Conservation (phyloP, 2,888 invertebrate species). For the Crepidodera aurea region DNA sequence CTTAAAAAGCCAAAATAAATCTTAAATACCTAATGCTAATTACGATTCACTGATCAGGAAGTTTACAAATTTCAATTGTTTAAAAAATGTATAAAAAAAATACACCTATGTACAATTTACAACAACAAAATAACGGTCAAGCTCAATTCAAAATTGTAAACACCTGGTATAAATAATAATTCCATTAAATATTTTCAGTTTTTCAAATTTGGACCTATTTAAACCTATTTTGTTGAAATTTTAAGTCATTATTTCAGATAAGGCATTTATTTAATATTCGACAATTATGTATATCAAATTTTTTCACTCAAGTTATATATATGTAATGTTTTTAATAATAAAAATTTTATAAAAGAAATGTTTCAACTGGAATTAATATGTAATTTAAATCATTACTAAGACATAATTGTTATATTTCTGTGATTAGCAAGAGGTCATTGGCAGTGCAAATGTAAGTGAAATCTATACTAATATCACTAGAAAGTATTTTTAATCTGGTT, state of each 20-base stretch:
- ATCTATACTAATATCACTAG: slow-evolving; percentile 38
- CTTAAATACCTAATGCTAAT: slow-evolving; percentile 8
- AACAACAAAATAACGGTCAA: not conserved
- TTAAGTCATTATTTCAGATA: too few species aligned
- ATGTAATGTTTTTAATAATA: too few species aligned
- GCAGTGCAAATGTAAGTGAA: slow-evolving; percentile 36
- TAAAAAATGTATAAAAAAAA: not conserved
- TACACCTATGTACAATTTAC: not conserved
- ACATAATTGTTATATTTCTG: not conserved
- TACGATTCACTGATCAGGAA: slow-evolving; percentile 8
- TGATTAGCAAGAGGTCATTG: slow-evolving; percentile 28
- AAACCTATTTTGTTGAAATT: too few species aligned
- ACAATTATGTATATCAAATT: too few species aligned
- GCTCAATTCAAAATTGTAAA: not conserved
- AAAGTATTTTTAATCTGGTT: slow-evolving; percentile 14
- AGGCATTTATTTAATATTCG: too few species aligned
- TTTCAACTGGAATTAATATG: not conserved
- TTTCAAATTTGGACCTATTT: not conserved
- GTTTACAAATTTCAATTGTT: not conserved
- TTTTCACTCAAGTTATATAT: too few species aligned
- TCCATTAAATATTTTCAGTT: not conserved
- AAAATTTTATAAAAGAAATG: too few species aligned
- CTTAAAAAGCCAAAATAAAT: slow-evolving; percentile 33
- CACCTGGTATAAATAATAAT: too few species aligned
- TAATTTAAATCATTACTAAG: not conserved